Conservation (phyloP, 2,113 vertebrate species). For the Sceloporus undulatus region DNA sequence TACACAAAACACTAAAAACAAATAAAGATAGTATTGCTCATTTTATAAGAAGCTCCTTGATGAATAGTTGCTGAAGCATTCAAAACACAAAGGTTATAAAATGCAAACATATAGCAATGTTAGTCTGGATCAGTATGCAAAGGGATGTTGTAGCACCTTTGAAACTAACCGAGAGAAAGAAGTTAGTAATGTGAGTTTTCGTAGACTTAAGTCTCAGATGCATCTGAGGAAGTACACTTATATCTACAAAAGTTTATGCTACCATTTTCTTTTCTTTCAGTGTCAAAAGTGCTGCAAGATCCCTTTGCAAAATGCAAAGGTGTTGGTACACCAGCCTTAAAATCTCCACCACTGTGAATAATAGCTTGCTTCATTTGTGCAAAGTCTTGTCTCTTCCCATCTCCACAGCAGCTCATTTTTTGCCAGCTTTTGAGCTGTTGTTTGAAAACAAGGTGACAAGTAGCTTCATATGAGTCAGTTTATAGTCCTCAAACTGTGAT, state of each 20-base stretch:
- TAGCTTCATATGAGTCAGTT: slow-evolving; percentile 53
- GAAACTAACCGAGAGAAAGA: too few species aligned
- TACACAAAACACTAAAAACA: neutral
- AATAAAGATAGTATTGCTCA: slow-evolving; percentile 35
- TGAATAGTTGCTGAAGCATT: slow-evolving; percentile 60
- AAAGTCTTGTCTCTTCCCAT: slow-evolving; percentile 49
- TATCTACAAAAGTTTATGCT: too few species aligned
- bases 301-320: slow-evolving; percentile 40
- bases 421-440: slow-evolving; percentile 55
- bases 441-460: slow-evolving; percentile 53
- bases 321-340: slow-evolving; percentile 52
- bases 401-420: slow-evolving; percentile 41
- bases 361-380: slow-evolving; percentile 54
- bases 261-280: too few species aligned
- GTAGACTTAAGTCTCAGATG: too few species aligned
- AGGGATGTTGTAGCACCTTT: too few species aligned
- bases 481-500: neutral
- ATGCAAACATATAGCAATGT: too few species aligned
- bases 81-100: slow-evolving; percentile 52
- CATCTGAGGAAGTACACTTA: too few species aligned
- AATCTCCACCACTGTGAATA: slow-evolving; percentile 38
- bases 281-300: too few species aligned
- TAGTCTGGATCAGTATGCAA: too few species aligned
- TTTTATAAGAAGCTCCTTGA: slow-evolving; percentile 45
- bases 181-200: too few species aligned